Base-by-base conservation (phyloP, 2,797 vertebrate genomes). In the Mormyrops attenuatus region DNA sequence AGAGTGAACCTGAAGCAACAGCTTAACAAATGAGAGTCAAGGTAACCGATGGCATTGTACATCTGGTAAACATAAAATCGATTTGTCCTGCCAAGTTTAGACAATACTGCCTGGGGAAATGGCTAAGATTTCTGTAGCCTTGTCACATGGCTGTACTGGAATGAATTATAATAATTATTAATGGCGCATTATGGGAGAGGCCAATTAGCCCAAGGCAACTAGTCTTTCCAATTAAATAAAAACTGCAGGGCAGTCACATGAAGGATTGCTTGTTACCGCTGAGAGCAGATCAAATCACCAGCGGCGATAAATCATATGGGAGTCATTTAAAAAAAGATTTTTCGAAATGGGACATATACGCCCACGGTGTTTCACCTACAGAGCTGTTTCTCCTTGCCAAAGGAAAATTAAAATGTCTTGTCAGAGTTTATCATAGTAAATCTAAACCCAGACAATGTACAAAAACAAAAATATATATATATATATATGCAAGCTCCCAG, bases 151-250 rank as follows among this genome's bases (percentile, higher is more conserved):
- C 44, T 90, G 9, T 69, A 85, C 89, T 91, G 77, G 90, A 60
- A 92, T 89, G 73, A 88, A 88, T 85, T 6, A 88, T 66, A 85
- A 90, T 91, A 92, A 92, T 93, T 90, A 92, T 92, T 91, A 91
- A 88, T 90, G 89, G 91, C 90, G 89, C 86, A 57, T 90, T 85
- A 91, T 90, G 90, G 90, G 91, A 91, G 91, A 91, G 57, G 44
- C 52, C 60, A 87, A 89, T 89, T 34, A 89, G 57, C 89, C 90
- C 90, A 90, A 0, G 26, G 47, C 89, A 89, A 90, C 91, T 91
- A 88, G 91, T 34, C 82, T 30, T 52, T 92, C 89, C 89, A 91
- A 90, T 91, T 93, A 73, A 91, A 50, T 57, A 90, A 88, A 20
- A 73, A 22, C 69, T 88, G 91, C n/a, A 82, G 49, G 55, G 55